phyloP scores from a whole-genome alignment of 2,888 invertebrate species.

The Chalcis sispes region DNA sequence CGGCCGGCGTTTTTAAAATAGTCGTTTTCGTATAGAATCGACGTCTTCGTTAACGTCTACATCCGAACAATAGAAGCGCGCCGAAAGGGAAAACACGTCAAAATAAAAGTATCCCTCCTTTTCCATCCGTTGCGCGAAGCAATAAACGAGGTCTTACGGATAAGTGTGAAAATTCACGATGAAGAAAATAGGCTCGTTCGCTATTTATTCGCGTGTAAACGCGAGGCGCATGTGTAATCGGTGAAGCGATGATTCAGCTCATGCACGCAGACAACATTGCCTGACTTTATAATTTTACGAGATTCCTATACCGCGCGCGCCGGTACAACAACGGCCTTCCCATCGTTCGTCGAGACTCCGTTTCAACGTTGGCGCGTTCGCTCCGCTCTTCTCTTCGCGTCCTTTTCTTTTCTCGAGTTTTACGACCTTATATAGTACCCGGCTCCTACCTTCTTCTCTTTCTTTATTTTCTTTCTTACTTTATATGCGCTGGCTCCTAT shows the following conservation, averaged over 20 bases:
- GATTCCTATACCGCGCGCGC: constrained; percentile 49
- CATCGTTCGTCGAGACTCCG: not conserved
- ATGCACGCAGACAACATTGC: constrained; percentile 52
- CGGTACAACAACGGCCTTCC: constrained; percentile 48
- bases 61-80: not conserved
- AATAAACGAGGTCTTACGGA: not conserved
- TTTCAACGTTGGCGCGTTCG: not conserved
- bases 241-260: not conserved
- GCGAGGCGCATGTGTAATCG: not conserved
- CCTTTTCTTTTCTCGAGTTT: constrained; percentile 61
- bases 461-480: constrained; percentile 20
- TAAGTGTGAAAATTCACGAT: not conserved
- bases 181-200: too few species aligned
- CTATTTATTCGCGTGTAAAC: too few species aligned
- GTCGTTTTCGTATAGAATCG: constrained; percentile 1
- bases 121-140: too few species aligned
- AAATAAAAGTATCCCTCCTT: constrained; percentile 5
- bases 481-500: constrained; percentile 36
- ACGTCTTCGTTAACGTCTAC: constrained; percentile 11
- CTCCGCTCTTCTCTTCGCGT: constrained; percentile 55
- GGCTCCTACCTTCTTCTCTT: constrained; percentile 6
- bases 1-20: not conserved
- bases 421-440: constrained; percentile 62
- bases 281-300: constrained; percentile 71
- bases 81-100: too few species aligned